Evolutionary conservation across 2,888 invertebrate species (phyloP).

Genomic region (Hirtodrosophila trivittata): DNA sequence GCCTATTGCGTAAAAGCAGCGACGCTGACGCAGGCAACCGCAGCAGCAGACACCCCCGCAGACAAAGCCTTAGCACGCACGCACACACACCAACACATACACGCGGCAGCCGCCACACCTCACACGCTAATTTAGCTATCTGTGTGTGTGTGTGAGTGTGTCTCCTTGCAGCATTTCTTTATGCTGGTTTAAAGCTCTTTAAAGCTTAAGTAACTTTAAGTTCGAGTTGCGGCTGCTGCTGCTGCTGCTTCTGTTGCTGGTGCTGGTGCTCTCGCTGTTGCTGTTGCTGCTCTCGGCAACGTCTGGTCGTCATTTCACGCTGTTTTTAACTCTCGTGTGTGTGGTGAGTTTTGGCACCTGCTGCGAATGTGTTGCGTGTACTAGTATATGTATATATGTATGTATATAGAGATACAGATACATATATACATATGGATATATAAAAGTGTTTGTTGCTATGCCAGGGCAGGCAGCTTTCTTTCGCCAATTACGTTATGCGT

Average conservation of each 20-base stretch:
- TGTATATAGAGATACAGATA: background rate
- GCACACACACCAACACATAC: constrained; percentile 24
- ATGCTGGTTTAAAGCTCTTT: constrained; percentile 42
- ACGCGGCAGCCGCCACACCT: constrained; percentile 29
- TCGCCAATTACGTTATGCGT: constrained; percentile 41
- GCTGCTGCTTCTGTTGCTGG: constrained; percentile 2
- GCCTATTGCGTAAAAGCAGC: constrained; percentile 71
- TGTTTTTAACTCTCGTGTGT: constrained; percentile 7
- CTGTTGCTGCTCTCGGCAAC: constrained; percentile 8
- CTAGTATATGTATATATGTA: constrained; percentile 2
- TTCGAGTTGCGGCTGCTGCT: constrained; percentile 1
- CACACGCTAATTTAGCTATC: background rate
- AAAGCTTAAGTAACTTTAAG: constrained; percentile 47
- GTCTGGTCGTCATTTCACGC: background rate
- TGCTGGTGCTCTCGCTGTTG: constrained; percentile 2
- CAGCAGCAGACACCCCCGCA: constrained; percentile 59
- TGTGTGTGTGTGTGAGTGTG: background rate
- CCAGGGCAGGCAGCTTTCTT: constrained; percentile 32
- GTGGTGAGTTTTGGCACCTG: constrained; percentile 68
- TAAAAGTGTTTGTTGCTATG: constrained; percentile 34
- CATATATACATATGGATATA: background rate
- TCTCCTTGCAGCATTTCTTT: constrained; percentile 3
- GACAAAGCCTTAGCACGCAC: constrained; percentile 39
- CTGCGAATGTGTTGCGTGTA: constrained; percentile 24
- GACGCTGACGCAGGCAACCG: constrained; percentile 20